A percentile compares a stretch with the other conserved stretches of the same genome.
These are phyloP conservation scores for Trypoxylon attenuatum DNA, from an alignment of 2,888 invertebrate species.

Conservation along the genomic window DNA sequence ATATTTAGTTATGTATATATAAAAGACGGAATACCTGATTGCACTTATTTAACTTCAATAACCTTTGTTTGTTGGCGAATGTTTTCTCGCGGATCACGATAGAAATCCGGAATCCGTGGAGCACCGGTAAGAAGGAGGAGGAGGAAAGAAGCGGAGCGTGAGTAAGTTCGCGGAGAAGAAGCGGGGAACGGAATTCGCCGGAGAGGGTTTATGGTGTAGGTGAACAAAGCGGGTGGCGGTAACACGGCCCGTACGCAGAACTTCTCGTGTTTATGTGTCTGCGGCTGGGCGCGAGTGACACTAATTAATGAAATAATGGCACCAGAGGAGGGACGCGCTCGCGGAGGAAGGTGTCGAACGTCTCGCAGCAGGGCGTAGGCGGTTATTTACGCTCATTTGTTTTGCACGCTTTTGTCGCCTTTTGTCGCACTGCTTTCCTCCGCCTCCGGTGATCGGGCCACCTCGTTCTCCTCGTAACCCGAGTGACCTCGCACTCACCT, in stretches of 20 bases:
- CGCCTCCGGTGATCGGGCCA: background rate
- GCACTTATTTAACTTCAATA: too few species aligned
- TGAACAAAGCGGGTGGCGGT: constrained; percentile 56
- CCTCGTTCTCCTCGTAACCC: constrained; percentile 17
- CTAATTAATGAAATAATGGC: constrained; percentile 71
- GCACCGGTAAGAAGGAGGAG: background rate
- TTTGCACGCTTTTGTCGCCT: constrained; percentile 58
- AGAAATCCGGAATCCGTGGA: too few species aligned
- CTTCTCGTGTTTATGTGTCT: constrained; percentile 60
- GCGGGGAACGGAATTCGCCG: constrained; percentile 22
- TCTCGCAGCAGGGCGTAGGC: constrained; percentile 61
- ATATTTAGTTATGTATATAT: too few species aligned
- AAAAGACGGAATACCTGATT: too few species aligned
- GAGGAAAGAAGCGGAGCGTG: background rate
- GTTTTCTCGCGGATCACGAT: too few species aligned
- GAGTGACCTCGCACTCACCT: constrained; percentile 19
- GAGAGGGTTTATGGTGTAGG: constrained; percentile 48
- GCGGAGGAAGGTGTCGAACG: constrained; percentile 65
- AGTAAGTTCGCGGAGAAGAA: background rate
- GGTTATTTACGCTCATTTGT: constrained; percentile 71
- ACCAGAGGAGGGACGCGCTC: constrained; percentile 46
- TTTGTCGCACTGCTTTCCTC: constrained; percentile 31
- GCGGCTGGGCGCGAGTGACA: constrained; percentile 59
- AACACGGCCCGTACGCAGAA: constrained; percentile 57
- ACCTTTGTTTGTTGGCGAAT: too few species aligned